phyloP scores from a whole-genome alignment of 2,113 vertebrate genomes.

The Melospiza melodia region DNA sequence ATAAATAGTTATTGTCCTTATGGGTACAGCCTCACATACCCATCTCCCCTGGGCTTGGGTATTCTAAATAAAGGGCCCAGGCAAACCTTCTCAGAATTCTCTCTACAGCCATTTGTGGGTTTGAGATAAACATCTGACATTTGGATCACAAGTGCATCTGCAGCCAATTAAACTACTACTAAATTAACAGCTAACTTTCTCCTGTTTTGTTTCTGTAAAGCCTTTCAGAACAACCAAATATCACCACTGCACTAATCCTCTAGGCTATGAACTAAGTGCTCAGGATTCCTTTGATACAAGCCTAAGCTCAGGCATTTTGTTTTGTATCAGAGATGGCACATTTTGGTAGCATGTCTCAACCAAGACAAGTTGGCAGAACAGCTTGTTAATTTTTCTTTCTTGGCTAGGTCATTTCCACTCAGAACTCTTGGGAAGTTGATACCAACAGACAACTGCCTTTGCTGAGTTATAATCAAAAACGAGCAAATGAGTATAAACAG shows the following conservation, averaged over 20 bases:
- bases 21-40: constrained; percentile 63
- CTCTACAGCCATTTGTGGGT: constrained; percentile 27
- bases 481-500: background rate
- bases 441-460: background rate
- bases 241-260: background rate
- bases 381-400: background rate
- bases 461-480: background rate
- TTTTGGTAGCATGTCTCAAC: background rate
- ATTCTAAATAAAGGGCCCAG: constrained; percentile 62
- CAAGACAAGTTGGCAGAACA: background rate
- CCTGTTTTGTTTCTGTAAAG: constrained; percentile 32
- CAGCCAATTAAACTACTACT: constrained; percentile 57
- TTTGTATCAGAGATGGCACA: background rate
- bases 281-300: background rate
- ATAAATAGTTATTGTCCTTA: constrained; percentile 75
- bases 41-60: constrained; percentile 47
- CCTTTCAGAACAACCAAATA: constrained; percentile 1
- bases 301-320: background rate
- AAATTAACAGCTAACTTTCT: constrained; percentile 62
- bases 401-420: constrained; percentile 1
- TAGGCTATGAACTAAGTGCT: background rate
- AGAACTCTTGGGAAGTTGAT: background rate
- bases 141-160: constrained; percentile 57
- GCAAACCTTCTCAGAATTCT: constrained; percentile 56
- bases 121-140: constrained; percentile 43